Percentiles rank a stretch among this genome's conserved stretches.
Conservation (phyloP, 2,797 vertebrate genomes). For the Echeneis naucrates region DNA sequence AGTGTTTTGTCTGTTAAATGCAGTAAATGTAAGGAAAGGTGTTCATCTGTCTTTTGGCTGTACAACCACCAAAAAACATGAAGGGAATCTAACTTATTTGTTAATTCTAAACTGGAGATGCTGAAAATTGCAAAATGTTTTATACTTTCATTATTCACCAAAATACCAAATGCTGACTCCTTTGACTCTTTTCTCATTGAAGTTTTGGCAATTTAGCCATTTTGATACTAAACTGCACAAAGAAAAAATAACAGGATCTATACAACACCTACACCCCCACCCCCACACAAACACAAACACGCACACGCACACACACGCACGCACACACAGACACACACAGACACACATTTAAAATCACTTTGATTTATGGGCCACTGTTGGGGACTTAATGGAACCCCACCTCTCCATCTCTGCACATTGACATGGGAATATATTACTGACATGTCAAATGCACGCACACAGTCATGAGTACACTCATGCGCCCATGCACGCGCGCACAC, state of each 20-base stretch:
- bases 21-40: neutral
- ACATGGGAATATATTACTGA: constrained; percentile 71
- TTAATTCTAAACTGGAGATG: neutral
- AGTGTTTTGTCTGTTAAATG: neutral
- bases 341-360: constrained; percentile 59
- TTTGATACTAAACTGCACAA: neutral
- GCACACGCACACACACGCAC: too few species aligned
- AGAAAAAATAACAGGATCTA: constrained; percentile 7
- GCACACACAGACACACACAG: too few species aligned
- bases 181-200: neutral
- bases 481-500: neutral
- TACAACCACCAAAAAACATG: neutral
- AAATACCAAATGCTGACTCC: neutral
- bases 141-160: constrained; percentile 2
- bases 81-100: neutral
- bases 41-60: neutral
- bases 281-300: too few species aligned
- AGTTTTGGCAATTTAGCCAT: neutral
- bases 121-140: neutral
- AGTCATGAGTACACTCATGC: neutral
- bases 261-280: constrained; percentile 27
- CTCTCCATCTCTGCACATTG: constrained; percentile 70
- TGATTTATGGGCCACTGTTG: constrained; percentile 80
- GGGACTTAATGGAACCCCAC: constrained; percentile 79
- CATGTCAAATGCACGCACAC: constrained; percentile 32